These are phyloP conservation scores for Ylistrum balloti DNA, from an alignment of 1,140 invertebrate species.

Conservation along the genomic window DNA sequence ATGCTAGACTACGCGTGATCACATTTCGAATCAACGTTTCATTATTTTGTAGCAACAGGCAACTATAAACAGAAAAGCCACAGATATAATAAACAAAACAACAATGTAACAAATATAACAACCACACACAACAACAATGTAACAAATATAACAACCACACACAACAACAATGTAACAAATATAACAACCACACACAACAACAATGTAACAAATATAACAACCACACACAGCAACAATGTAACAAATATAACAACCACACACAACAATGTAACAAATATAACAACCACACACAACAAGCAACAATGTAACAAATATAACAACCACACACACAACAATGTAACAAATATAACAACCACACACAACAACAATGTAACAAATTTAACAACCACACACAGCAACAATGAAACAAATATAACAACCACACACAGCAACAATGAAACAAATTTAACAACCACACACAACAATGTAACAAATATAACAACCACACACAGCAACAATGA, in stretches of 20 bases:
- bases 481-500: neutral
- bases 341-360: neutral
- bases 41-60: no score
- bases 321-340: neutral
- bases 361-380: neutral
- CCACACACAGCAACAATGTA: neutral
- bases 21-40: neutral
- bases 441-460: neutral
- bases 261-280: neutral
- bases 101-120: neutral
- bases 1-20: neutral
- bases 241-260: neutral
- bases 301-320: neutral
- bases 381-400: neutral
- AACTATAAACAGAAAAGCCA: no score
- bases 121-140: neutral
- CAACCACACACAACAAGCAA: neutral
- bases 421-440: neutral
- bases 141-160: neutral
- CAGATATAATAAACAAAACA: neutral
- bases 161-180: neutral
- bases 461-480: neutral
- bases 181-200: neutral
- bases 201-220: neutral
- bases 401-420: neutral